Percentiles rank a stretch among this genome's conserved stretches.
Conservation (phyloP, 2,113 vertebrate species). For the Dendrocopos noguchii region DNA sequence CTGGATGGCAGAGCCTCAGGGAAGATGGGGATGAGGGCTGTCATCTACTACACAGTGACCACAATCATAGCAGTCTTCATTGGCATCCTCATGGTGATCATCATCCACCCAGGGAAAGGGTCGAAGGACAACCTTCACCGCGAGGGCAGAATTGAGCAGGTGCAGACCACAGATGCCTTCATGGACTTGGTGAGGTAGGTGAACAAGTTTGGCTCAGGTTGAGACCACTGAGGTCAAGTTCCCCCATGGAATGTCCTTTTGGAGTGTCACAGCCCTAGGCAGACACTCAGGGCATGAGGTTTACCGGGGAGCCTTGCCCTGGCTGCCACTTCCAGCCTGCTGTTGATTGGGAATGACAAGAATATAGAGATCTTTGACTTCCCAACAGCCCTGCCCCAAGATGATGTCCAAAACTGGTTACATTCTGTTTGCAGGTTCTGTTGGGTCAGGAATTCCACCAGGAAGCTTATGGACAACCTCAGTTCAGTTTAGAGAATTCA, state of each 20-base stretch:
- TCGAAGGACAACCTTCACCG: constrained; percentile 84
- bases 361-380: no score
- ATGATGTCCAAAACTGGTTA: no score
- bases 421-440: no score
- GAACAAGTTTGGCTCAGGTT: background rate
- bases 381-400: no score
- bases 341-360: no score
- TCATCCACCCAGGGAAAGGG: constrained; percentile 92
- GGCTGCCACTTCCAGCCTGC: background rate
- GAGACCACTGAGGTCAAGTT: background rate
- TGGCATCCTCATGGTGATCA: constrained; percentile 91
- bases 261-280: background rate
- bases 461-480: no score
- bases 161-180: constrained; percentile 93
- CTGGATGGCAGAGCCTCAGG: constrained; percentile 93
- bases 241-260: background rate
- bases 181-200: constrained; percentile 93
- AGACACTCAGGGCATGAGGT: background rate
- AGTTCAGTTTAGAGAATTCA: no score
- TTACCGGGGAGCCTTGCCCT: background rate
- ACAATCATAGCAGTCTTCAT: constrained; percentile 95
- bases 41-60: constrained; percentile 94
- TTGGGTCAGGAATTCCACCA: no score
- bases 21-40: constrained; percentile 91
- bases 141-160: constrained; percentile 83